A percentile compares a stretch with the other conserved stretches of the same genome.
phyloP scores from a whole-genome alignment of 2,888 invertebrate genomes.

The Capitulum mitella region DNA sequence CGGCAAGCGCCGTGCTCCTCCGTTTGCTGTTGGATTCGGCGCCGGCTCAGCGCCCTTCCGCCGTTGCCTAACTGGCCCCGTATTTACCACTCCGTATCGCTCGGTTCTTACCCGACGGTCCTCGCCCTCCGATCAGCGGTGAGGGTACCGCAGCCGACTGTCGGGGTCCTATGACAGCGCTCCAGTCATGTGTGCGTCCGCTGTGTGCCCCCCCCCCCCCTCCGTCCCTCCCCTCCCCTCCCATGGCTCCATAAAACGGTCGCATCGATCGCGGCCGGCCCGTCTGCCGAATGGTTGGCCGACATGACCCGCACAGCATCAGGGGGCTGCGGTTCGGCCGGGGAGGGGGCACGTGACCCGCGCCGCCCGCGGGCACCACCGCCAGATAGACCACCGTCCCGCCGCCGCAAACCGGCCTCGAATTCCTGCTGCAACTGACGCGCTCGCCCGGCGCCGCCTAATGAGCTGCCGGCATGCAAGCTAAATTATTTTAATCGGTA shows the following conservation, averaged over 20 bases:
- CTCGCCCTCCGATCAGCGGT: no score
- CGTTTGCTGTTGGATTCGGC: no score
- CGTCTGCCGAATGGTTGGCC: not conserved
- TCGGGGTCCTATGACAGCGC: no score
- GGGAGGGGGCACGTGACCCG: not conserved
- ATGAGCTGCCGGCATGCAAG: not conserved
- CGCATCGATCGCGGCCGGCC: not conserved
- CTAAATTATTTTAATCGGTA: slow-evolving; percentile 3
- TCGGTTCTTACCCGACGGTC: no score
- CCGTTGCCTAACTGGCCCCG: no score
- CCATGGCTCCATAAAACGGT: not conserved
- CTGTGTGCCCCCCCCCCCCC: not conserved
- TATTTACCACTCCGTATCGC: no score
- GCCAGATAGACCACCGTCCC: not conserved
- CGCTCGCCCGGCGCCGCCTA: not conserved
- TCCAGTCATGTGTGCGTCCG: no score
- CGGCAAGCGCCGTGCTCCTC: no score
- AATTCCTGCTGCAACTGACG: not conserved
- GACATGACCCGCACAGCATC: not conserved
- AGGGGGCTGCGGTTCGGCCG: not conserved
- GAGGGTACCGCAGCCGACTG: no score
- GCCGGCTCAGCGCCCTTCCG: no score
- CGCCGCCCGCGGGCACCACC: no score
- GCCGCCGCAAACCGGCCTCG: not conserved
- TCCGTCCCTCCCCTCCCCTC: not conserved